These are phyloP conservation scores for Lithophane semibrunnea DNA, from an alignment of 2,888 invertebrate species.

Conservation along the genomic window DNA sequence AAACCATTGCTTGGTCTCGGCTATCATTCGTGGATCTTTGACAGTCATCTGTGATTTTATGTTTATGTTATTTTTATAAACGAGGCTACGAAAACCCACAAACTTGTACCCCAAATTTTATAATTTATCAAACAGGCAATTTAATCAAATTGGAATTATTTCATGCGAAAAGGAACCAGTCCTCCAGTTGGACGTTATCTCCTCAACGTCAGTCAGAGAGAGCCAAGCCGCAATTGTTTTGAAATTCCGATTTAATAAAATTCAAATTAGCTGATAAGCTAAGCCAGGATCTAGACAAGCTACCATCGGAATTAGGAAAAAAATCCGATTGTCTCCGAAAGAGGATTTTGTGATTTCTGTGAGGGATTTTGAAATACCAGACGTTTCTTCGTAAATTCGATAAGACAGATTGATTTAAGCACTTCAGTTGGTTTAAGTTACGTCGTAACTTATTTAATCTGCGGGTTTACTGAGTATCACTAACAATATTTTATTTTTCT, in stretches of 20 bases:
- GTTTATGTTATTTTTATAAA: too few species aligned
- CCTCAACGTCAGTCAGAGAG: constrained; percentile 49
- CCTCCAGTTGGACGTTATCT: constrained; percentile 42
- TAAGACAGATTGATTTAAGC: constrained; percentile 33
- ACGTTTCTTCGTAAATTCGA: constrained; percentile 31
- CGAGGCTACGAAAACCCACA: background rate
- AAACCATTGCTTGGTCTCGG: too few species aligned
- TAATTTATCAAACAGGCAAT: constrained; percentile 24
- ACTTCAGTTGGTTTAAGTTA: constrained; percentile 14
- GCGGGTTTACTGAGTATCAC: constrained; percentile 1
- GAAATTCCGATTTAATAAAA: constrained; percentile 51
- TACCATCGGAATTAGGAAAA: constrained; percentile 48
- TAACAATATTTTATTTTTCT: background rate
- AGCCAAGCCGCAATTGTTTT: constrained; percentile 50
- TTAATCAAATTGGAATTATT: constrained; percentile 43
- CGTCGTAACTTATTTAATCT: background rate
- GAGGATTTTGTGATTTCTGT: constrained; percentile 20
- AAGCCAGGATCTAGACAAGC: constrained; percentile 32
- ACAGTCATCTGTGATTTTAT: too few species aligned
- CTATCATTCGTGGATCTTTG: too few species aligned
- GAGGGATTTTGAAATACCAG: constrained; percentile 12
- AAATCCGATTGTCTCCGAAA: constrained; percentile 23
- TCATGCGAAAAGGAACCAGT: constrained; percentile 21
- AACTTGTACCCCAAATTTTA: background rate
- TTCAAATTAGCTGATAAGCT: constrained; percentile 56